Conservation (phyloP, 2,113 vertebrate species). For the Talpa occidentalis region DNA sequence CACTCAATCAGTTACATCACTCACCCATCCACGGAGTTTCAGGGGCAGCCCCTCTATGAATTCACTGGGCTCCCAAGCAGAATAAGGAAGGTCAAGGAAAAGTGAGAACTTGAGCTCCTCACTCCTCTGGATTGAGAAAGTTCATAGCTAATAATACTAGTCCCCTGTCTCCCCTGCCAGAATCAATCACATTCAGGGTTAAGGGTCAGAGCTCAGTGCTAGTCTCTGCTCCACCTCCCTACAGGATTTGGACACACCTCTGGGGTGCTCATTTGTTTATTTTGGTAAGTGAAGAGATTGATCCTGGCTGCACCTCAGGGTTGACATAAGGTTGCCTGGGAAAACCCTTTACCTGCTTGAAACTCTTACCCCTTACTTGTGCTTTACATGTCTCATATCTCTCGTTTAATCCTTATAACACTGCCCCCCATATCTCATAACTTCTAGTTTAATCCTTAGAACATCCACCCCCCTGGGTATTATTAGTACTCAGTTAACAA, state of each 20-base stretch:
- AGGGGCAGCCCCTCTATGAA: not conserved
- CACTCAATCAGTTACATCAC: not conserved
- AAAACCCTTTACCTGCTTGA: not conserved
- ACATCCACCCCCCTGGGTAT: not conserved
- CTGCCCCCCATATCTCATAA: not conserved
- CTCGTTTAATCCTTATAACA: too few species aligned
- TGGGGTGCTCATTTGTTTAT: not conserved
- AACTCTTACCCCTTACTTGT: not conserved
- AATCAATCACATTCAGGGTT: too few species aligned
- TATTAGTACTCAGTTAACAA: not conserved
- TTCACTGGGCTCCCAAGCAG: not conserved
- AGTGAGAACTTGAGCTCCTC: not conserved
- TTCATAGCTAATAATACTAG: not conserved
- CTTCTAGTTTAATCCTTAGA: not conserved
- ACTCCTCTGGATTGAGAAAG: not conserved
- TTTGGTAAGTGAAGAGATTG: not conserved
- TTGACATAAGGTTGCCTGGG: not conserved
- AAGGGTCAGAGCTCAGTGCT: too few species aligned
- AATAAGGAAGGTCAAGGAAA: not conserved
- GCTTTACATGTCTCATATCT: not conserved
- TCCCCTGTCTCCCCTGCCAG: not conserved
- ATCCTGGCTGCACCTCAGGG: not conserved
- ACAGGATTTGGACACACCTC: not conserved
- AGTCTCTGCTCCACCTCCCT: not conserved
- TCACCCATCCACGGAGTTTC: not conserved